These are phyloP conservation scores for Tinea semifulvella DNA, from an alignment of 2,888 invertebrate species.

Conservation along the genomic window DNA sequence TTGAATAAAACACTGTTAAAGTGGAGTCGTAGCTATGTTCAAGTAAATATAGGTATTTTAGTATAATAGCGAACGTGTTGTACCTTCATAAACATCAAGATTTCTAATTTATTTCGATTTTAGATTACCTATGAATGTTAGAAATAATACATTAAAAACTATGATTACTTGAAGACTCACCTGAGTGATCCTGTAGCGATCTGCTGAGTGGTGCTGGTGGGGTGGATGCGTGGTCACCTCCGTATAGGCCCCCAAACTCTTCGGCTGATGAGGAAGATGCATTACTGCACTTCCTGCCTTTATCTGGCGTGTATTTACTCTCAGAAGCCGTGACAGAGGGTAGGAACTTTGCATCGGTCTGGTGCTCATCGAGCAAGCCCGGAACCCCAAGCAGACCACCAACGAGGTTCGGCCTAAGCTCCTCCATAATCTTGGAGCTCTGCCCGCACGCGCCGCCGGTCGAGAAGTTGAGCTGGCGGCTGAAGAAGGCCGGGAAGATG, in stretches of 20 bases:
- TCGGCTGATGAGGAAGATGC: slow-evolving; percentile 82
- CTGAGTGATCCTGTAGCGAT: slow-evolving; percentile 68
- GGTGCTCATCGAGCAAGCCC: slow-evolving; percentile 82
- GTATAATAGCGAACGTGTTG: too few relatives aligned
- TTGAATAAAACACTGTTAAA: too few relatives aligned
- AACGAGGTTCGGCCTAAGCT: slow-evolving; percentile 82
- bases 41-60: too few relatives aligned
- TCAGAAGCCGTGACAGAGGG: slow-evolving; percentile 50
- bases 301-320: slow-evolving; percentile 64
- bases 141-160: too few relatives aligned
- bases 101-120: too few relatives aligned
- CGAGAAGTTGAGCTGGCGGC: slow-evolving; percentile 86
- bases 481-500: slow-evolving; percentile 91
- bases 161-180: too few relatives aligned
- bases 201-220: slow-evolving; percentile 68
- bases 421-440: slow-evolving; percentile 84
- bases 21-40: too few relatives aligned
- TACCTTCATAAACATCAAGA: too few relatives aligned
- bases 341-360: slow-evolving; percentile 64
- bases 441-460: slow-evolving; percentile 75
- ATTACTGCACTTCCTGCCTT: slow-evolving; percentile 79
- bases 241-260: slow-evolving; percentile 88
- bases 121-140: too few relatives aligned
- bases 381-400: slow-evolving; percentile 81
- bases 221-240: slow-evolving; percentile 75